A percentile compares a stretch with the other conserved stretches of the same genome.
These are phyloP conservation scores for Platorchestia sp. DNA, from an alignment of 1,140 invertebrate species.

Conservation along the genomic window DNA sequence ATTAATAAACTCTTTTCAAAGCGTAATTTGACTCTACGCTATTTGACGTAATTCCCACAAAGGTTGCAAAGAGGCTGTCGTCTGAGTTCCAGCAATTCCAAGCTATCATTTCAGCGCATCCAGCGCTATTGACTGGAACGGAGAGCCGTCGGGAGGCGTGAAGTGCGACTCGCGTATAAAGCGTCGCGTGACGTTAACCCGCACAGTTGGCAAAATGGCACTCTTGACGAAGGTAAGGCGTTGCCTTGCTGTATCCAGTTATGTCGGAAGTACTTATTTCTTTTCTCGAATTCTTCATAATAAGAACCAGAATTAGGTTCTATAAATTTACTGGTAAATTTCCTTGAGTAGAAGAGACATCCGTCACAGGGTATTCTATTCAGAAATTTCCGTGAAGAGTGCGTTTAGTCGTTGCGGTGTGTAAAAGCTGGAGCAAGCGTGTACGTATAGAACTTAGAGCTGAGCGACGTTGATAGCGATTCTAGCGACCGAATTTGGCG, in stretches of 20 bases:
- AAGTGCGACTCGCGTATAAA: background rate
- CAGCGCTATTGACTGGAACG: background rate
- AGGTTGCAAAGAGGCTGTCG: background rate
- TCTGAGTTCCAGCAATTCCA: background rate
- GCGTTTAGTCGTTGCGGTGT: background rate
- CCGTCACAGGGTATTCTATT: background rate
- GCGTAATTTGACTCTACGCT: too few relatives aligned
- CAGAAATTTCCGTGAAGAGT: background rate
- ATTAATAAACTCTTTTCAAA: too few relatives aligned
- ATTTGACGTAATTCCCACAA: background rate
- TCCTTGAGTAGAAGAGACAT: background rate
- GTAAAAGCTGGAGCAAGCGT: background rate
- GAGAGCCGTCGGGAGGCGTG: background rate
- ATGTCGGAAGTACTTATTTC: background rate
- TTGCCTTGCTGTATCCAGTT: background rate
- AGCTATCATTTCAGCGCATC: background rate
- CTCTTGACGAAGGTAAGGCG: constrained; percentile 18
- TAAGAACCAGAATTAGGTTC: background rate
- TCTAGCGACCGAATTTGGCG: background rate
- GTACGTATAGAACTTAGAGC: background rate
- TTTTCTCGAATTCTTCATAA: background rate
- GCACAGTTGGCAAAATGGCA: constrained; percentile 36
- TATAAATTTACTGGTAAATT: background rate
- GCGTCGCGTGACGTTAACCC: background rate
- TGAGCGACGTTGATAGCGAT: background rate